Evolutionary conservation across 2,797 vertebrate species (phyloP), one percentile per base, ranked within the genome.

Genomic region (Alosa sapidissima): DNA sequence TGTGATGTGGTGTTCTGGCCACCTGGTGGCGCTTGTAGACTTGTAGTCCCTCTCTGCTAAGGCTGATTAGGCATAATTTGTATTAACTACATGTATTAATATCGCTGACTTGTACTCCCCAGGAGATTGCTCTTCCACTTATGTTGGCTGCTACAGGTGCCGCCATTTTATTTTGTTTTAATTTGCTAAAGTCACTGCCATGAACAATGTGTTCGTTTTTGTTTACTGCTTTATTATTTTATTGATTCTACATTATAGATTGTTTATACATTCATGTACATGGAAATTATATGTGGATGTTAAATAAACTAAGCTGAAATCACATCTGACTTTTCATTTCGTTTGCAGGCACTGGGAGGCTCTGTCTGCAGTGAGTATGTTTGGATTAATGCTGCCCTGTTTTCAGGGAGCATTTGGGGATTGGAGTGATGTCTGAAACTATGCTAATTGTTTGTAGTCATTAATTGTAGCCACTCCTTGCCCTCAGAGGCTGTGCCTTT

Each of bases 111-210:
- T 21, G 16, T 51, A 51, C 16, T 13, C 0, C 62, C 2, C 1
- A 10, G 24, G 10, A 33, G 9, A 10, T 11, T n/a, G 5, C 62
- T 65, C 62, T 28, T 28, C 2, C 62, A 13, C 62, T 33, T 65
- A 8, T 65, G 24, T 65, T 65, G n/a, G 62, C 10, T 33, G 62
- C 62, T 33, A 33, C 0, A 11, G 62, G 24, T 11, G 8, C 10
- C 62, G 9, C 33, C 36, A 36, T 75, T 75, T 72, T 75, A 19
- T 75, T 75, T 45, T 36, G 13, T 75, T 75, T 75, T 75, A 19
- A 75, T 75, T 24, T 87, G 60, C 81, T 89, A 19, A 89, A 65
- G 72, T 85, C 87, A 91, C 85, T 91, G 91, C 87, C 86, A 87
- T 89, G 24, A 47, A 65, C 33, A 60, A 52, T 81, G 72, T 75